Evolutionary conservation across 2,888 invertebrate genomes (phyloP), one percentile per base, ranked within the genome.

Genomic region (Gryllus longicercus): DNA sequence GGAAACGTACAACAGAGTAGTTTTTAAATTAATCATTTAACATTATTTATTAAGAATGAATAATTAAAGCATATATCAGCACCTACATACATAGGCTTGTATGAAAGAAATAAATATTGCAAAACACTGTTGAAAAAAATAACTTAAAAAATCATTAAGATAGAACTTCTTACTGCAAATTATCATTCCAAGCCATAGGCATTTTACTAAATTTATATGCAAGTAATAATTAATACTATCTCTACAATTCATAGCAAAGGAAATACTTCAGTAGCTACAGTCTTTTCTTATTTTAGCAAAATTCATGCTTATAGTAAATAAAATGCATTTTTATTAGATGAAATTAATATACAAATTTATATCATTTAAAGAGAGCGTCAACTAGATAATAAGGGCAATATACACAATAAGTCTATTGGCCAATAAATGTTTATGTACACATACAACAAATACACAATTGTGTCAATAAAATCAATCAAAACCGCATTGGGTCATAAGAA

Each of bases 41-140:
- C 81, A 81, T 79, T 80, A 78, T 81, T 81, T 81, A 81, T 81
- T 81, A 81, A 78, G 80, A 81, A 81, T 81, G 80, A 81, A 81
- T 81, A 80, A 80, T 80, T 76, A 76, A 78, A 81, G 81, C 80
- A 81, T 77, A 77, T 76, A 78, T 76, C 80, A 81, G 80, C 81
- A 81, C 80, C 81, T 81, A 81, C 80, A 79, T 51, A 76, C 38
- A 81, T 79, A 80, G 80, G 80, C 80, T 79, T 77, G 77, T 81
- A 78, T 74, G 78, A 81, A 77, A 77, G 51, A 76, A 81, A 51
- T 79, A 77, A 81, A 74, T 78, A 79, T 74, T 78, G 38, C 74
- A 49, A 49, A 74, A 78, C 63, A 78, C 49, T 74, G 74, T 74
- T 78, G 50, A 63, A 76, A 76, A 75, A 79, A 25, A 75, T 75